Conservation (phyloP, 2,888 invertebrate genomes). For the Cynaeus angustus region DNA sequence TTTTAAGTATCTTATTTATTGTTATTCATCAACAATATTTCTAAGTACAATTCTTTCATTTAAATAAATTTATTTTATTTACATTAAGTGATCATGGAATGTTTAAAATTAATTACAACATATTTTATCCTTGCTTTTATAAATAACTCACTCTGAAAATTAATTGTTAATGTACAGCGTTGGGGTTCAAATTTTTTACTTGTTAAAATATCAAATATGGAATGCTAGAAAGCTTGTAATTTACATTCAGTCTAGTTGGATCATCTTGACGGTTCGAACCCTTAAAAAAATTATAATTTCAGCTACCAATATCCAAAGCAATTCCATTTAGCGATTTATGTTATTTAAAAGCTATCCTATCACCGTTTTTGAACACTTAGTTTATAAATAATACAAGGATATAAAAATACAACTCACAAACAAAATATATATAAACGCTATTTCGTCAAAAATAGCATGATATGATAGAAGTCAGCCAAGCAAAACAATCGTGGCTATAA, state of each 20-base stretch:
- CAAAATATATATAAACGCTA: constrained; percentile 21
- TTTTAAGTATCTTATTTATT: constrained; percentile 41
- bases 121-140: constrained; percentile 2
- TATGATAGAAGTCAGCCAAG: no score
- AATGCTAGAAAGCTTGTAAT: background rate
- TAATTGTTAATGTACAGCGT: no score
- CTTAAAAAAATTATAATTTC: background rate
- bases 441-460: constrained; percentile 17
- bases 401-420: constrained; percentile 45
- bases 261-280: background rate
- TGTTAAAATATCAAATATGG: no score
- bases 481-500: no score
- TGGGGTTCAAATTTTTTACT: no score
- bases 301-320: constrained; percentile 42
- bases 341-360: constrained; percentile 47
- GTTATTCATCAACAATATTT: constrained; percentile 51
- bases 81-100: constrained; percentile 51
- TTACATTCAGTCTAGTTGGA: background rate
- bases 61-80: constrained; percentile 48
- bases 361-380: constrained; percentile 46
- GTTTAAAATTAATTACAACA: constrained; percentile 43
- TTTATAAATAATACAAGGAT: constrained; percentile 46
- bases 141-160: background rate
- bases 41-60: constrained; percentile 49
- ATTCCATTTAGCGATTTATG: constrained; percentile 28